Evolutionary conservation across 2,113 vertebrate genomes (phyloP), one percentile per base, ranked within the genome.

Genomic region (Chaetodon trifascialis): DNA sequence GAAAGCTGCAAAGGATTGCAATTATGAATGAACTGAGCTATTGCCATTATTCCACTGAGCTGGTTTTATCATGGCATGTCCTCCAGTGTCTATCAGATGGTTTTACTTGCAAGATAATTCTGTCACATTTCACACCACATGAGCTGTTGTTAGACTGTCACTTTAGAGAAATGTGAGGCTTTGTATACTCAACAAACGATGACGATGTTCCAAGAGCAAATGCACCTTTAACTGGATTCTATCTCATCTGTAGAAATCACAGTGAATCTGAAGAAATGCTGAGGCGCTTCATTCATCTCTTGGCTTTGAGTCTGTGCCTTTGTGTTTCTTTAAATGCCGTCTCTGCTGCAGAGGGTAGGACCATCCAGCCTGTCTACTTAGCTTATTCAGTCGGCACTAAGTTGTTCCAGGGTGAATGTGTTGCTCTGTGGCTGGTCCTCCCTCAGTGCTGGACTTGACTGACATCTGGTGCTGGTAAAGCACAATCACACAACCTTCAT

Each of bases 331-430:
- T 23, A 70, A 55, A 36, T 38, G 5, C 34, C 42, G 51, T 25
- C 40, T 71, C 25, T 76, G 62, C 30, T 66, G 67, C 55, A 42
- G 67, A 68, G 47, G 23, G 40, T 19, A 21, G 60, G 51, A 11
- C 19, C 38, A n/a, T 16, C 58, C 16, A 34, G 21, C 15, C 62
- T 46, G 25, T 76, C 52, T 66, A 17, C 60, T 76, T 10, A 72
- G 72, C 54, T 64, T 72, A 67, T 76, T 67, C 66, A 80, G 65
- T 80, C 52, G 17, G 64, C 76, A 79, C 71, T 70, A 46, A 78
- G 38, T 54, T 54, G 68, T 68, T 46, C 30, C 64, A 56, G 38
- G 23, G 38, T 74, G 75, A 49, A 79, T 36, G 14, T 63, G 58
- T 49, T 56, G 19, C 54, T 47, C 54, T 42, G 0, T 11, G 36